Percentiles rank a stretch among this genome's conserved stretches.
phyloP scores from a whole-genome alignment of 2,797 vertebrate genomes.

The Labeo calbasu region DNA sequence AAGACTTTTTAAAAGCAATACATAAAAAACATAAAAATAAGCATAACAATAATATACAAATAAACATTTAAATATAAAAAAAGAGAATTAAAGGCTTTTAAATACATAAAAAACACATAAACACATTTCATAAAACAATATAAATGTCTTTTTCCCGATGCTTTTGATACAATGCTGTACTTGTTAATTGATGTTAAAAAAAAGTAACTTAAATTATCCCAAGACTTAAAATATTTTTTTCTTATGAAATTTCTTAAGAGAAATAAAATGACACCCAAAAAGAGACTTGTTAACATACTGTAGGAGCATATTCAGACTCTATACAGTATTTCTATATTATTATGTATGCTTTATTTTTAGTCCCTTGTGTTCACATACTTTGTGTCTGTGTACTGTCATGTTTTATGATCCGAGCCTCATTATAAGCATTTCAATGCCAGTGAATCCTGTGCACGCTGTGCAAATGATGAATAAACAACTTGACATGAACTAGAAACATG shows the following conservation, averaged over 20 bases:
- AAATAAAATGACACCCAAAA: not conserved
- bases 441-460: not conserved
- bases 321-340: not conserved
- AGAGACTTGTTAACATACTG: not conserved
- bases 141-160: not conserved
- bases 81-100: no score
- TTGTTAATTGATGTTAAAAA: no score
- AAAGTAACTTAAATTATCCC: no score
- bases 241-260: not conserved
- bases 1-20: not conserved
- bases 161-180: no score
- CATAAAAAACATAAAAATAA: not conserved
- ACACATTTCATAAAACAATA: no score
- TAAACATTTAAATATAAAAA: no score
- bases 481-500: not conserved
- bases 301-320: not conserved
- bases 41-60: no score
- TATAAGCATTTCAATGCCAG: conserved; percentile 9
- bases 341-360: not conserved
- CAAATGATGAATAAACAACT: conserved; percentile 10
- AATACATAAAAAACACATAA: no score
- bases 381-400: not conserved
- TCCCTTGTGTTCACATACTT: not conserved
- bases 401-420: conserved; percentile 24
- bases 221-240: not conserved